These are phyloP conservation scores for Lepidurus packardi DNA, from an alignment of 1,140 invertebrate genomes.

Conservation along the genomic window DNA sequence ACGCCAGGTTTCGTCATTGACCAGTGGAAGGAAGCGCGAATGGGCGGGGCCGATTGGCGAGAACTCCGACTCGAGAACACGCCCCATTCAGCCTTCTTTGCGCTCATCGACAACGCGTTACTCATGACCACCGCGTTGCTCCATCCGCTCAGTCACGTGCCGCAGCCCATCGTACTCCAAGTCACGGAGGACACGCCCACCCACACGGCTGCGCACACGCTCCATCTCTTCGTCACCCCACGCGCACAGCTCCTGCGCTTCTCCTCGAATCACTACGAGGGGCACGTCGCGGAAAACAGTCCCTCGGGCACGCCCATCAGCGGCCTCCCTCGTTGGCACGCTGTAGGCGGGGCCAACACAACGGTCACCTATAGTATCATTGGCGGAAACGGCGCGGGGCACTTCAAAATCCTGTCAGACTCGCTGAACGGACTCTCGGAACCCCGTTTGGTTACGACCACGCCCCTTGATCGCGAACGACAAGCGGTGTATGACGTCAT, in stretches of 20 bases:
- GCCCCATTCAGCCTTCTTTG: constrained; percentile 51
- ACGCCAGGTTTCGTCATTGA: constrained; percentile 37
- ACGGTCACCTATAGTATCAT: constrained; percentile 71
- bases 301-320: constrained; percentile 60
- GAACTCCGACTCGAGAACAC: constrained; percentile 33
- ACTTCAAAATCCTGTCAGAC: constrained; percentile 47
- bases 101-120: constrained; percentile 76
- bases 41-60: constrained; percentile 27
- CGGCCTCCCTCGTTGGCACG: constrained; percentile 47
- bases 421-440: not conserved
- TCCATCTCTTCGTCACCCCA: constrained; percentile 76
- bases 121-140: constrained; percentile 72
- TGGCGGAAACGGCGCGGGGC: constrained; percentile 50
- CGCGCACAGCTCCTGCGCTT: constrained; percentile 71
- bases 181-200: constrained; percentile 71
- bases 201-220: constrained; percentile 66
- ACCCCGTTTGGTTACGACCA: constrained; percentile 56
- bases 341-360: constrained; percentile 41
- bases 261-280: constrained; percentile 58
- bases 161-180: constrained; percentile 68
- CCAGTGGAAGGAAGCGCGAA: constrained; percentile 36
- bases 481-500: constrained; percentile 62
- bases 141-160: constrained; percentile 63
- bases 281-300: constrained; percentile 64
- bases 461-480: constrained; percentile 65